Base-by-base conservation (phyloP, 2,888 invertebrate genomes). In the Phymatocera aterrima region DNA sequence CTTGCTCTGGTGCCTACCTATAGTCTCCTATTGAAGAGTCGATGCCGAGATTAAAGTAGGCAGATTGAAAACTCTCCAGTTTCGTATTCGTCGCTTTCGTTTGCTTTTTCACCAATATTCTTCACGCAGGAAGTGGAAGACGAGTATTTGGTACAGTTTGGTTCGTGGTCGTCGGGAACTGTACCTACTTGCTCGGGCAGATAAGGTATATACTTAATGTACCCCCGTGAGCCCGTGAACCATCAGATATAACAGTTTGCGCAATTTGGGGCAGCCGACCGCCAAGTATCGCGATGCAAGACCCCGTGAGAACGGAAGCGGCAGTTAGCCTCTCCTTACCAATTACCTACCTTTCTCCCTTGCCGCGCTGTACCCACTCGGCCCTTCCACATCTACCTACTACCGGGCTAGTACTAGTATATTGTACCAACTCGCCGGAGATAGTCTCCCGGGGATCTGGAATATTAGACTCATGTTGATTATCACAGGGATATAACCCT, bases 321-420 rank as follows among this genome's bases (percentile, higher is more conserved):
- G 72, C 72, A 72, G 72, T 72, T 72, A 72, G 72, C 72, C 72
- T 72, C 72, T 72, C 72, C 72, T 72, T 72, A 72, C 72, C 72
- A 72, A 72, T 72, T 72, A 72, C 72, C 31, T 37, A 37, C 57
- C 68, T 72, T 51, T 72, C 72, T 72, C 72, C 72, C 72, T 72
- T 51, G 51, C 72, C 72, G 72, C 34, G 72, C 51, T 72, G 31
- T n/a, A n/a, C n/a, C n/a, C n/a, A 72, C 72, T 48, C 34, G 34
- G 51, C 34, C 40, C 34, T 28, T n/a, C 34, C n/a, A n/a, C n/a
- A n/a, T n/a, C n/a, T n/a, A n/a, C n/a, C 18, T 43, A 31, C 34
- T 51, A 34, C 48, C n/a, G 48, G 24, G 15, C 8, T 40, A 31
- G 18, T 34, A 24, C 6, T 15, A 5, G 15, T 15, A 72, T 51